Conservation (phyloP, 2,888 invertebrate genomes). For the Stenodema calcarata region DNA sequence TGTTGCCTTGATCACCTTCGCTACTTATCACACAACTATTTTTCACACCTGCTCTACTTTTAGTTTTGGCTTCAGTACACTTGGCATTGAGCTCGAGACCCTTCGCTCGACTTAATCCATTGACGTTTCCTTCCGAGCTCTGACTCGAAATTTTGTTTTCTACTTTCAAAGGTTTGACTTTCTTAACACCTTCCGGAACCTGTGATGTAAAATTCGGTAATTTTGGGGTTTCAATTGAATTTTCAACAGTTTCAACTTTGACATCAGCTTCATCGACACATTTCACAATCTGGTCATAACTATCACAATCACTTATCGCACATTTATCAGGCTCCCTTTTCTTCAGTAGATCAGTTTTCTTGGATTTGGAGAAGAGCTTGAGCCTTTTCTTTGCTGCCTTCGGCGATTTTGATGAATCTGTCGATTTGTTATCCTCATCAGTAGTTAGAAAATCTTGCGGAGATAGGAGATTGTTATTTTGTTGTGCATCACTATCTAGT, state of each 20-base stretch:
- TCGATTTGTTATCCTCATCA: not conserved
- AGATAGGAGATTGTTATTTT: not conserved
- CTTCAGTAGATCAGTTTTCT: slow-evolving; percentile 11
- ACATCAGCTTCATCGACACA: not conserved
- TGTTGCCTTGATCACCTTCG: not conserved
- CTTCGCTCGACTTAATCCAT: slow-evolving; percentile 25
- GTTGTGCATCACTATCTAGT: too few species aligned
- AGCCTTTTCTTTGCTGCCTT: not conserved
- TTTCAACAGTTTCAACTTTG: not conserved
- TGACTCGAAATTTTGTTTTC: not conserved
- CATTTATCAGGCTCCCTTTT: not conserved
- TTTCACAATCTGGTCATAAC: not conserved
- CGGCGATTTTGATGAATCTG: not conserved
- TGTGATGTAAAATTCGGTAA: not conserved
- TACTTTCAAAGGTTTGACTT: slow-evolving; percentile 1
- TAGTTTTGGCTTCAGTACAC: slow-evolving; percentile 39
- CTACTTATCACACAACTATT: not conserved
- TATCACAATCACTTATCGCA: not conserved
- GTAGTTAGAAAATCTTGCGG: not conserved
- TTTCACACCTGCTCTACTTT: slow-evolving; percentile 10
- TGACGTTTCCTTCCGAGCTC: not conserved
- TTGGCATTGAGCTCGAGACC: slow-evolving; percentile 13
- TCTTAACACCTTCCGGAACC: slow-evolving; percentile 3
- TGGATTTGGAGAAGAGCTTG: slow-evolving; percentile 45
- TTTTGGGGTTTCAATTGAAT: not conserved